Evolutionary conservation across 2,888 invertebrate species (phyloP).

Genomic region (Tinea semifulvella): DNA sequence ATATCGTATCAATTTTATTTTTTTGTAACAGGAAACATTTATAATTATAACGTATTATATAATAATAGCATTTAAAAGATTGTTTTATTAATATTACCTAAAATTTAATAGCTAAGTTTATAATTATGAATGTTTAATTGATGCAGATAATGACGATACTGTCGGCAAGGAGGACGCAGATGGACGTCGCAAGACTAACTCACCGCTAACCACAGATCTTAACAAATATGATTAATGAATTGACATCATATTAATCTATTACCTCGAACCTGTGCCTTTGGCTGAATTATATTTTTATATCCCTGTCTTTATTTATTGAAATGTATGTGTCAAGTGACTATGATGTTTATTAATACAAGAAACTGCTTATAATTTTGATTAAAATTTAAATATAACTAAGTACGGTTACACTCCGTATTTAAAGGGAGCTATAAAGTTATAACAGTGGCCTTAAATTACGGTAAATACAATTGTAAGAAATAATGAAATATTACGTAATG

Average conservation of each 20-base stretch:
- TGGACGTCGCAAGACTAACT: conserved; percentile 38
- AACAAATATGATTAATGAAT: conserved; percentile 65
- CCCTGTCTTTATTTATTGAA: conserved; percentile 63
- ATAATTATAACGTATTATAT: conserved; percentile 69
- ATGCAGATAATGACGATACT: conserved; percentile 55
- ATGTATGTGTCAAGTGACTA: conserved; percentile 50
- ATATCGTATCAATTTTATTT: conserved; percentile 66
- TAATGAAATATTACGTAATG: conserved; percentile 65
- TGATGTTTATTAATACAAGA: conserved; percentile 41
- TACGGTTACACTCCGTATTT: conserved; percentile 48
- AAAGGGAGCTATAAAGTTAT: conserved; percentile 47
- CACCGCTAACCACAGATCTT: conserved; percentile 52
- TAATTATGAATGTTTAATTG: conserved; percentile 66
- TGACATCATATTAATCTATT: conserved; percentile 65
- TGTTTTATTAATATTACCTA: conserved; percentile 68
- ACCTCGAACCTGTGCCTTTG: conserved; percentile 62
- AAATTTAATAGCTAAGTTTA: conserved; percentile 66
- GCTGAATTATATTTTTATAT: conserved; percentile 51
- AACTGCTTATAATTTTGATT: conserved; percentile 49
- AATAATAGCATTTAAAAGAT: conserved; percentile 69
- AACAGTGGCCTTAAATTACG: conserved; percentile 63
- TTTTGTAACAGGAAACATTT: conserved; percentile 69
- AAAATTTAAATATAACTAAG: conserved; percentile 60
- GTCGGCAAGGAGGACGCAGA: conserved; percentile 29
- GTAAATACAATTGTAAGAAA: conserved; percentile 65